Conservation (phyloP, 2,888 invertebrate genomes). For the Polylopha cassiicola region DNA sequence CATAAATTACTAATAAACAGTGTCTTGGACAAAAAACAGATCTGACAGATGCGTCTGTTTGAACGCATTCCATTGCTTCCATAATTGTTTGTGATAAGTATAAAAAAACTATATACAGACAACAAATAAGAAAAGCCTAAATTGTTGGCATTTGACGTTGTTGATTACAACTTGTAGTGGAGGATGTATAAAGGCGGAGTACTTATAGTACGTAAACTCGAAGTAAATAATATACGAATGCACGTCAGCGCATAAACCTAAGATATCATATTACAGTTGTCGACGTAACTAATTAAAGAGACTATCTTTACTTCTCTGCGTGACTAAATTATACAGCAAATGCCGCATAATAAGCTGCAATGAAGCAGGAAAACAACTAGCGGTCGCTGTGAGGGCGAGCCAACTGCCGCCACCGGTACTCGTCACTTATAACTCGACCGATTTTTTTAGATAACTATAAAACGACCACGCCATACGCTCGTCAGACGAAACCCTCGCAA, state of each 20-base stretch:
- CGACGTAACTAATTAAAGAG: slow-evolving; percentile 30
- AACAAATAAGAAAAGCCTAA: slow-evolving; percentile 1
- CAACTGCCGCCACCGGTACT: slow-evolving; percentile 49
- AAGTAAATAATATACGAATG: slow-evolving; percentile 28
- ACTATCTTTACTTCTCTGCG: slow-evolving; percentile 19
- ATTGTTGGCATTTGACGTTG: not conserved
- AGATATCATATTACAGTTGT: slow-evolving; percentile 36
- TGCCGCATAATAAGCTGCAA: slow-evolving; percentile 27
- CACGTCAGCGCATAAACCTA: slow-evolving; percentile 30
- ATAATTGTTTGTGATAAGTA: slow-evolving; percentile 6
- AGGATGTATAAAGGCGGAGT: no score
- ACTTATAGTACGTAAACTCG: no score
- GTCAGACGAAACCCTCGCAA: slow-evolving; percentile 41
- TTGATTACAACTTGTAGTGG: not conserved
- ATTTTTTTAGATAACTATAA: slow-evolving; percentile 64
- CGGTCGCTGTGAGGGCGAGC: slow-evolving; percentile 42
- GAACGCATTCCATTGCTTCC: slow-evolving; percentile 15
- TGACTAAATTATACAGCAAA: slow-evolving; percentile 11
- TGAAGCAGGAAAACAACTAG: slow-evolving; percentile 36
- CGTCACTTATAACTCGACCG: slow-evolving; percentile 34
- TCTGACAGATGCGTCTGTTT: slow-evolving; percentile 19
- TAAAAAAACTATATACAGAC: slow-evolving; percentile 3
- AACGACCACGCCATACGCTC: slow-evolving; percentile 59
- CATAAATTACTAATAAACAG: slow-evolving; percentile 17
- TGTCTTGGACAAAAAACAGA: slow-evolving; percentile 12